These are phyloP conservation scores for Tanytarsus gracilentus DNA, from an alignment of 2,888 invertebrate species.

Conservation along the genomic window DNA sequence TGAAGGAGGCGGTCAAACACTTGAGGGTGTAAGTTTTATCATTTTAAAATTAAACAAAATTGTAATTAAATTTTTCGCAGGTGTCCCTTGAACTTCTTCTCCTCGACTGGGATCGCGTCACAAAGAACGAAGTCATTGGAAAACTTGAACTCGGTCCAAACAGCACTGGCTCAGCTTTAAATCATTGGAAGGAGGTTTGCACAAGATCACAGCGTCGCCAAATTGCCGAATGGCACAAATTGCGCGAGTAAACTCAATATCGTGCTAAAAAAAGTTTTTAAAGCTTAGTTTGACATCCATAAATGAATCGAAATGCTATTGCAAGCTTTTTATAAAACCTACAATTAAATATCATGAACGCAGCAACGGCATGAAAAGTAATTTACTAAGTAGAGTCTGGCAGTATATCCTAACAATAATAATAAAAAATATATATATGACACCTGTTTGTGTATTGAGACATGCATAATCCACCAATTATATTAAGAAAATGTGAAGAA, in stretches of 20 bases:
- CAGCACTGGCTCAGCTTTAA: constrained; percentile 70
- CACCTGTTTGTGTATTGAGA: too few relatives aligned
- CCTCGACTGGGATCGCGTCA: constrained; percentile 95
- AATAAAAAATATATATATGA: too few relatives aligned
- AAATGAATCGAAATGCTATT: too few relatives aligned
- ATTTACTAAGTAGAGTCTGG: too few relatives aligned
- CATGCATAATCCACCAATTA: too few relatives aligned
- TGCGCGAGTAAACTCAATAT: constrained; percentile 66
- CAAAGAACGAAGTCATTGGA: constrained; percentile 98
- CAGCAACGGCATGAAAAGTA: too few relatives aligned
- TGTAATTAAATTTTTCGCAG: constrained; percentile 57
- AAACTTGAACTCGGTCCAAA: constrained; percentile 79
- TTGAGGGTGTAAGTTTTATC: constrained; percentile 41
- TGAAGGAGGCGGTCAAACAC: constrained; percentile 45
- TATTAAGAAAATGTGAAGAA: too few relatives aligned
- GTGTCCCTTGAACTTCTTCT: not conserved
- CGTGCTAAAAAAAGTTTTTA: too few relatives aligned
- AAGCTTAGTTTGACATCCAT: too few relatives aligned
- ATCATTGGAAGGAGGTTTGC: constrained; percentile 97
- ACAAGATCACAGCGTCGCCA: constrained; percentile 91
- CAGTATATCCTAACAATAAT: too few relatives aligned
- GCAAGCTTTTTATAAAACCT: too few relatives aligned
- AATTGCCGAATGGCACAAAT: constrained; percentile 99
- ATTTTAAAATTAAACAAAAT: constrained; percentile 36
- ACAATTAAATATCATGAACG: too few relatives aligned